Percentiles rank a stretch among this genome's conserved stretches.
These are phyloP conservation scores for Petaurus breviceps DNA, from an alignment of 2,113 vertebrate species.

Conservation along the genomic window DNA sequence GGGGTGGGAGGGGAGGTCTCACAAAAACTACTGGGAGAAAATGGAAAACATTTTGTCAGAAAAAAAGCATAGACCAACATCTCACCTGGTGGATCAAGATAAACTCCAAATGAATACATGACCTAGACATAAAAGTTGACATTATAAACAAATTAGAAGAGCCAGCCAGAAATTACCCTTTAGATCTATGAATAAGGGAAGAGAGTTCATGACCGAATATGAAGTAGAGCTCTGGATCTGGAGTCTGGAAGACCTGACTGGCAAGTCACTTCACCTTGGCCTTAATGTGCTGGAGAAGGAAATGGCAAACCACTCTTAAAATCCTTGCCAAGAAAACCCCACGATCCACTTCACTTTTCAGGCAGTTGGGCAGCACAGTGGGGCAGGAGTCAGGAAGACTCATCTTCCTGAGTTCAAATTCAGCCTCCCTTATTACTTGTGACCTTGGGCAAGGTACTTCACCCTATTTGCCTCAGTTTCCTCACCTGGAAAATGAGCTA, in stretches of 20 bases:
- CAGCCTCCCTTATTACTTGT: background rate
- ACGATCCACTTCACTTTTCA: too few species aligned
- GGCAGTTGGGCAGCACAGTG: background rate
- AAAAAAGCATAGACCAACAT: background rate
- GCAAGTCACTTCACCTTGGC: background rate
- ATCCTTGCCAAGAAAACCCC: too few species aligned
- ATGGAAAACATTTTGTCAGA: background rate
- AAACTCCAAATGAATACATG: background rate
- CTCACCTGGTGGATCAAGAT: background rate
- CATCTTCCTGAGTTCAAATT: background rate
- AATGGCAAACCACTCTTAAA: too few species aligned
- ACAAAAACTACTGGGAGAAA: background rate
- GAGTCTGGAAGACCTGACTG: background rate
- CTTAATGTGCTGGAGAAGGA: too few species aligned
- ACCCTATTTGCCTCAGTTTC: background rate
- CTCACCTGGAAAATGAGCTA: background rate
- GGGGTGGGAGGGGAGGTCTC: background rate
- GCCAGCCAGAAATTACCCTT: background rate
- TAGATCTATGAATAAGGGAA: background rate
- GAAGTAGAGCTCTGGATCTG: background rate
- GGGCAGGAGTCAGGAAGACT: background rate
- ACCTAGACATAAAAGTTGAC: background rate
- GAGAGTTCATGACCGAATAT: background rate
- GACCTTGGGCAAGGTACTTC: background rate
- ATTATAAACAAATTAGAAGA: background rate